These are phyloP conservation scores for Aeoliscus strigatus DNA, from an alignment of 2,797 vertebrate genomes.

Conservation along the genomic window DNA sequence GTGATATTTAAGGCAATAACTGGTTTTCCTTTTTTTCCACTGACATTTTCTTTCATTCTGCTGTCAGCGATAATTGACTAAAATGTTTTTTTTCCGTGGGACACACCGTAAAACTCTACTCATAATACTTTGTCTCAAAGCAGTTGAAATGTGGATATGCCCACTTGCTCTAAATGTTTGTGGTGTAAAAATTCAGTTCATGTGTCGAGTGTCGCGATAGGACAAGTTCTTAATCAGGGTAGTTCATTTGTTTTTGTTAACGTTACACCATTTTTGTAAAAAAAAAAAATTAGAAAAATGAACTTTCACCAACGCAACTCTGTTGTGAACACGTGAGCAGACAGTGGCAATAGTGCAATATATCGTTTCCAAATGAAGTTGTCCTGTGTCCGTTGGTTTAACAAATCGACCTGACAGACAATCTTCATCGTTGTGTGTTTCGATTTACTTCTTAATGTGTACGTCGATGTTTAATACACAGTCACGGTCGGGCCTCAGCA, in stretches of 20 bases:
- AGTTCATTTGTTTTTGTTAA: constrained; percentile 20
- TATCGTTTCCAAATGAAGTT: constrained; percentile 70
- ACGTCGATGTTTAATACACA: constrained; percentile 49
- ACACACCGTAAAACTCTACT: no score
- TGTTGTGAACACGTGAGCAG: constrained; percentile 72
- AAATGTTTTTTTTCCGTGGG: constrained; percentile 56
- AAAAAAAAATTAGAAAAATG: constrained; percentile 14
- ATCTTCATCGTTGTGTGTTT: constrained; percentile 73
- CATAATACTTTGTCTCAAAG: no score
- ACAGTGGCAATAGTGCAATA: constrained; percentile 82
- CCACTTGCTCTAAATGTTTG: no score
- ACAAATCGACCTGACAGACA: constrained; percentile 78
- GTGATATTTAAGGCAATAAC: constrained; percentile 78
- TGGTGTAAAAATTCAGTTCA: no score
- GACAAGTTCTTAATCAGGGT: no score
- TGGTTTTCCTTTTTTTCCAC: constrained; percentile 52
- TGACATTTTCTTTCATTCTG: no score
- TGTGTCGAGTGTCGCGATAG: no score
- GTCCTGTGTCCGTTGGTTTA: constrained; percentile 71
- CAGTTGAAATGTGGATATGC: no score
- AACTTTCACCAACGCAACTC: constrained; percentile 55
- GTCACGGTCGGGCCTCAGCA: constrained; percentile 44
- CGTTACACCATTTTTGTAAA: constrained; percentile 21
- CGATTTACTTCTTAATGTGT: constrained; percentile 55
- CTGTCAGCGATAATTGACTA: constrained; percentile 28